phyloP scores from a whole-genome alignment of 2,888 invertebrate genomes.

The Tupiocoris notatus region DNA sequence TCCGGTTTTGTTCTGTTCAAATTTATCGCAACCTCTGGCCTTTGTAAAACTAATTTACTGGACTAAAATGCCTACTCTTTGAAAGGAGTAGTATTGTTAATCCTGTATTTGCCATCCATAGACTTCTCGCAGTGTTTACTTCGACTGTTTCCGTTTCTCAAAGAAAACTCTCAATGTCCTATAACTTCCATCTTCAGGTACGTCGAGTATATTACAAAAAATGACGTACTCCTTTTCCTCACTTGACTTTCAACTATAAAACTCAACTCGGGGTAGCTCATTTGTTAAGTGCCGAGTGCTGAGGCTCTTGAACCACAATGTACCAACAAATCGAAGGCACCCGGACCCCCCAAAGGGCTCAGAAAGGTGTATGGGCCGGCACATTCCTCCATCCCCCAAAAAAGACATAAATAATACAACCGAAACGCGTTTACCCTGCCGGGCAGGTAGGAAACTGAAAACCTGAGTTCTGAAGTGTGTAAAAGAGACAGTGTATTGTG shows the following conservation, averaged over 20 bases:
- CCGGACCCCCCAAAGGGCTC: neutral
- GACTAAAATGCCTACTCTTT: too few relatives aligned
- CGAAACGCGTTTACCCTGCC: slow-evolving; percentile 14
- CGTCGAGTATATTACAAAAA: too few relatives aligned
- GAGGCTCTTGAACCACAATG: neutral
- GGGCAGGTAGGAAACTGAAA: neutral
- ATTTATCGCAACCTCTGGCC: too few relatives aligned
- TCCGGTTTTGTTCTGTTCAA: too few relatives aligned
- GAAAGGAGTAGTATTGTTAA: too few relatives aligned
- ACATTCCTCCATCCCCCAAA: slow-evolving; percentile 16
- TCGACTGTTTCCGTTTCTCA: too few relatives aligned
- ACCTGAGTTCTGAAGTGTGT: neutral
- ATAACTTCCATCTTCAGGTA: too few relatives aligned
- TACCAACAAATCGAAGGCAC: neutral
- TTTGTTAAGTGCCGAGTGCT: neutral
- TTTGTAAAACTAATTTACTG: too few relatives aligned
- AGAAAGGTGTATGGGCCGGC: neutral
- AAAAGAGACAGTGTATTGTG: neutral
- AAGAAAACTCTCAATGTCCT: too few relatives aligned
- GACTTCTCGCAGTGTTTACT: too few relatives aligned
- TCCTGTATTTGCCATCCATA: too few relatives aligned
- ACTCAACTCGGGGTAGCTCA: neutral
- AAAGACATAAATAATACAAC: slow-evolving; percentile 18
- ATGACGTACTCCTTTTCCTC: neutral
- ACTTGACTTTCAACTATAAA: neutral